These are phyloP conservation scores for Sebastes matsubarae DNA, from an alignment of 2,797 vertebrate species.

Conservation along the genomic window DNA sequence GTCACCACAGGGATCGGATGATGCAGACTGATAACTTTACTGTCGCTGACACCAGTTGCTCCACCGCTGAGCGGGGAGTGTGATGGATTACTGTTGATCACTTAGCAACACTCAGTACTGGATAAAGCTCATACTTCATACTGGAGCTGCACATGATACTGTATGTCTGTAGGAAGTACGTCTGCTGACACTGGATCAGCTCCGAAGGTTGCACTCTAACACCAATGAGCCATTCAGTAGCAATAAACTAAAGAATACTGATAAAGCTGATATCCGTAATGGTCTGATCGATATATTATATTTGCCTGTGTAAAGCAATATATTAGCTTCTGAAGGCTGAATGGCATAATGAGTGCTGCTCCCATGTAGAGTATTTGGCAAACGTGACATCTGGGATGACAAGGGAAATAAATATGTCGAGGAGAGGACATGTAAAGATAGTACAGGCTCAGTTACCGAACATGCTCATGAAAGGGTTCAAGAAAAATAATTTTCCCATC, in stretches of 20 bases:
- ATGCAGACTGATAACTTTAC: not conserved
- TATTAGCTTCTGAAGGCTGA: not conserved
- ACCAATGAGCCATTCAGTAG: not conserved
- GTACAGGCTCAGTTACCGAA: not conserved
- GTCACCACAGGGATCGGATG: constrained; percentile 2
- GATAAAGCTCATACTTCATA: not conserved
- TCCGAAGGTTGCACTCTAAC: not conserved
- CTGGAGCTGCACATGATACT: not conserved
- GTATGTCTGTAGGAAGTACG: not conserved
- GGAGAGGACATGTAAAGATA: constrained; percentile 32
- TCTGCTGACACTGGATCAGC: not conserved
- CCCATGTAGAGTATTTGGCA: constrained; percentile 11
- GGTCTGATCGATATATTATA: not conserved
- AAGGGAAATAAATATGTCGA: constrained; percentile 27
- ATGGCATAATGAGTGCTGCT: not conserved
- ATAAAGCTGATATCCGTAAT: not conserved
- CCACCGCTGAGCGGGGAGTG: not conserved
- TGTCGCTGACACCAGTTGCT: not conserved
- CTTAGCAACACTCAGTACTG: not conserved
- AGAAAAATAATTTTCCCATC: not conserved
- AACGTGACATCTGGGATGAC: constrained; percentile 1
- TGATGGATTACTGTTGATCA: constrained; percentile 5
- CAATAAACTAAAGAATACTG: not conserved
- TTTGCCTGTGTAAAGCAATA: not conserved
- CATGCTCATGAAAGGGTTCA: not conserved